Base-by-base conservation (phyloP, 1,140 invertebrate species). In the Drosophila watanabei region DNA sequence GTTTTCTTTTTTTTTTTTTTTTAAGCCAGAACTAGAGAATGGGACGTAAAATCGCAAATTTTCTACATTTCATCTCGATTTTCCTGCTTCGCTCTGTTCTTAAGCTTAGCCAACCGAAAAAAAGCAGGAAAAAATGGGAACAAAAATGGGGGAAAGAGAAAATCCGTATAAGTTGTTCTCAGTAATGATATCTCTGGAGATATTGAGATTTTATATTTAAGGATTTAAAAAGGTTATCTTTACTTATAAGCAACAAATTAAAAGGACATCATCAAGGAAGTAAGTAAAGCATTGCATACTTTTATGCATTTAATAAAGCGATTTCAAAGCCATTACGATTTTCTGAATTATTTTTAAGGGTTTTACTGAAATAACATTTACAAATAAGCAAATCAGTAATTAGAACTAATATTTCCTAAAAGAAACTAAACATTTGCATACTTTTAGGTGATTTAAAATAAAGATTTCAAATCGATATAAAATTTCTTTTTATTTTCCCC, bases 31-130 rank as follows among this genome's bases (percentile, higher is more conserved):
- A 14, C n/a, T 9, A 9, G 51, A 45, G 61, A 75, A 75, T 65
- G 71, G 52, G 65, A 66, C 39, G 20, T 59, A 46, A 76, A 76
- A 66, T 77, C 61, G 61, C 54, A 65, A 60, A 77, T 59, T 77
- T 66, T 66, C 62, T 48, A 68, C 72, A 77, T 76, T 58, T 77
- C 39, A 68, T 68, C 63, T 56, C 49, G 28, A 54, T 51, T 70
- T 35, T 54, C 2, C 32, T 14, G 30, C 37, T 51, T 43, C 30
- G 35, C 58, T 49, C 32, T 37, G 52, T 41, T 35, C 54, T 30
- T 7, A 41, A 49, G 71, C 60, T 72, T 35, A 59, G 52, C 35
- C 37, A 57, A 18, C 59, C 30, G 46, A 54, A 32, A 77, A 56
- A 59, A 6, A 52, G 16, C 18, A 10, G 2, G 30, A 28, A 51